These are phyloP conservation scores for Nerophis lumbriciformis DNA, from an alignment of 2,113 vertebrate genomes.

Conservation along the genomic window DNA sequence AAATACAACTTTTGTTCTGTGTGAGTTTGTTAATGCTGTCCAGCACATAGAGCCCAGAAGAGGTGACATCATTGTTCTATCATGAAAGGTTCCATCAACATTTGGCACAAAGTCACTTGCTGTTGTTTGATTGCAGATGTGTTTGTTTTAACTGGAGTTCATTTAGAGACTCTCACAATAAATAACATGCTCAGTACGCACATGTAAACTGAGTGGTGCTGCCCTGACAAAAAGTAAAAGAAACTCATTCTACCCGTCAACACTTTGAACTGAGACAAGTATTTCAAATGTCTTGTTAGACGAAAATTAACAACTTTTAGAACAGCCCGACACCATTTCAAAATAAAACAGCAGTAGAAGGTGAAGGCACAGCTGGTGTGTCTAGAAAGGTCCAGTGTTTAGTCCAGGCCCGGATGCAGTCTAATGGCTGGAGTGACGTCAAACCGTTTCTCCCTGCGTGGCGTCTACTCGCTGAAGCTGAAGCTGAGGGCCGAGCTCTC, in stretches of 20 bases:
- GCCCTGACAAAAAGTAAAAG: background rate
- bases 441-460: too few relatives aligned
- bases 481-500: conserved; percentile 73
- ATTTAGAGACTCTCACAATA: too few relatives aligned
- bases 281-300: background rate
- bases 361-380: background rate
- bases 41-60: too few relatives aligned
- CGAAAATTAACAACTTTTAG: background rate
- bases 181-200: background rate
- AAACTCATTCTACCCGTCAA: background rate
- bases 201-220: background rate
- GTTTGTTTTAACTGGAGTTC: background rate
- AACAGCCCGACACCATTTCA: background rate
- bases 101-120: background rate
- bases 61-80: too few relatives aligned
- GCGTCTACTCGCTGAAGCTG: conserved; percentile 74
- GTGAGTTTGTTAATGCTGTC: background rate
- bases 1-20: background rate
- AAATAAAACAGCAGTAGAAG: background rate
- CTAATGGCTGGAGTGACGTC: background rate
- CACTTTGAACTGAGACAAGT: background rate
- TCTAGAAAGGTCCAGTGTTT: background rate
- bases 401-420: background rate
- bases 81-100: background rate
- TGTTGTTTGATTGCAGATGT: background rate